Percentiles rank a stretch among this genome's conserved stretches.
Evolutionary conservation across 1,140 invertebrate species (phyloP).

Genomic region (Trissolcus basalis): DNA sequence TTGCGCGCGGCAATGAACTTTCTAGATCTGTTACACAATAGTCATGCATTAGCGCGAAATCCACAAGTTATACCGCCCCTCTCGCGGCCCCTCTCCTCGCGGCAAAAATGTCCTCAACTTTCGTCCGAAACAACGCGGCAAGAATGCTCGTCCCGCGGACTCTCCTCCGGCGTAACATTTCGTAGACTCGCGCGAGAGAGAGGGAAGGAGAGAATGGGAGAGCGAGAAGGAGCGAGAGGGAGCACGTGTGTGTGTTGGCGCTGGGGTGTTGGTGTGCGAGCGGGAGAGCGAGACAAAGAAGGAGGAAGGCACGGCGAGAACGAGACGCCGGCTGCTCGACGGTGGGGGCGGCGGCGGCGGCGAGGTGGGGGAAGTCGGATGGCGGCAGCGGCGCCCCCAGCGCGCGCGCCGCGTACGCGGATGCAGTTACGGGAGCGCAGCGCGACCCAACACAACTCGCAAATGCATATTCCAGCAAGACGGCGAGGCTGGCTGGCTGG

Average conservation of each 20-base stretch:
- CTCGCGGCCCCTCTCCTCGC: conserved; percentile 11
- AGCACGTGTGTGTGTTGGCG: conserved; percentile 16
- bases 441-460: conserved; percentile 74
- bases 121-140: conserved; percentile 49
- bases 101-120: conserved; percentile 45
- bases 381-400: conserved; percentile 68
- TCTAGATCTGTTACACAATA: conserved; percentile 53
- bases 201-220: conserved; percentile 3
- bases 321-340: conserved; percentile 35
- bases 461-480: conserved; percentile 70
- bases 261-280: conserved; percentile 15
- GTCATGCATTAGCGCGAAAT: conserved; percentile 43
- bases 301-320: conserved; percentile 32
- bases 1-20: conserved; percentile 49
- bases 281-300: conserved; percentile 29
- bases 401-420: conserved; percentile 73
- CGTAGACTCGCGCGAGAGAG: conserved; percentile 19
- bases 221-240: neutral
- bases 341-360: conserved; percentile 51
- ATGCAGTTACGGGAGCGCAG: conserved; percentile 77
- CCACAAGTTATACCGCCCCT: conserved; percentile 47
- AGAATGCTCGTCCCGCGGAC: conserved; percentile 43
- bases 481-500: conserved; percentile 60
- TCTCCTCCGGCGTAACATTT: conserved; percentile 28
- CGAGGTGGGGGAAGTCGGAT: conserved; percentile 64